Base-by-base conservation (phyloP, 2,113 vertebrate species). In the Cariama cristata region DNA sequence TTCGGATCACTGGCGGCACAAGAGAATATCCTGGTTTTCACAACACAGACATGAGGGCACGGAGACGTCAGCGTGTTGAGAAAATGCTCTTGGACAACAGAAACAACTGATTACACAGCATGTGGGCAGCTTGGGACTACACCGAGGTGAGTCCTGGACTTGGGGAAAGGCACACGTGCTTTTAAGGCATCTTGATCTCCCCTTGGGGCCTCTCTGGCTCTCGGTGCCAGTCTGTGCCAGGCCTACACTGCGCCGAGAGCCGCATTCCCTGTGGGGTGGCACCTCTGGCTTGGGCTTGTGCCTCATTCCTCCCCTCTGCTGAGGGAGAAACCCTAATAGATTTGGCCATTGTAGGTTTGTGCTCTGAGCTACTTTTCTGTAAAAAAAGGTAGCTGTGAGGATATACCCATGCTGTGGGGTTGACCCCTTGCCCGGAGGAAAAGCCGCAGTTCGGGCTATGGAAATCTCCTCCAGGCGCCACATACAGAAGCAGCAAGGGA, bases 31-130 rank as follows among this genome's bases (percentile, higher is more conserved):
- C 53, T 2, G 0, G 3, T 33, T 73, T 73, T 35, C 30, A 26
- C 53, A 64, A 33, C 8, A 20, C 42, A 44, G 40, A 19, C 2
- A 0, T 1, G 28, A 50, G 12, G 0, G 3, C 24, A 35, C 8
- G 1, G 49, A 68, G 69, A 28, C 16, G 47, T 33, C 45, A 53
- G 20, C 7, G 18, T 8, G 7, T 16, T 21, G 33, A 75, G 47
- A 52, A 82, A 90, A 90, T 13, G 33, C 40, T 90, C 66, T 79
- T 56, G 77, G 35, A 53, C 5, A 8, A 77, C 27, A 69, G 42
- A 73, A 94, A 42, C 7, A n/a, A 52, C 14, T 0, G 1, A 35
- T 1, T 5, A 23, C 19, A 77, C 12, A 66, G 58, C 11, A 2
- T 5, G 14, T 14, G n/a, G 35, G 33, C 59, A 69, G 22, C 26